These are phyloP conservation scores for Mamestra configurata DNA, from an alignment of 1,140 invertebrate species.

Conservation along the genomic window DNA sequence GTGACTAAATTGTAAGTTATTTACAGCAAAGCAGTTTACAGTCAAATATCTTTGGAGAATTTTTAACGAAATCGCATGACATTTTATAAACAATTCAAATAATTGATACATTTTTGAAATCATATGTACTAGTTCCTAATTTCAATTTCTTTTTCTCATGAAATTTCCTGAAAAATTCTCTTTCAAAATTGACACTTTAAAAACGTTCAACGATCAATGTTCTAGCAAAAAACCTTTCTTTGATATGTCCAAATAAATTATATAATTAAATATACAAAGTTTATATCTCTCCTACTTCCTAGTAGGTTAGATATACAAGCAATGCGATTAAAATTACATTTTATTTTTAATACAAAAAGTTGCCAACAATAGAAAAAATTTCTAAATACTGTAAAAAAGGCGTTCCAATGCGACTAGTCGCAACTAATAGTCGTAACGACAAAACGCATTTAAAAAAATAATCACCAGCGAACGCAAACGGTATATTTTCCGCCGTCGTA, in stretches of 20 bases:
- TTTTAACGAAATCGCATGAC: not conserved
- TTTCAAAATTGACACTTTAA: not conserved
- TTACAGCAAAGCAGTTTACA: not conserved
- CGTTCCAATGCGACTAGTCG: not conserved
- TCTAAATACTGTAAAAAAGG: conserved; percentile 24
- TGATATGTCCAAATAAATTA: conserved; percentile 40
- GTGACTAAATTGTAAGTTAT: not conserved
- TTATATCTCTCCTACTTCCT: not conserved
- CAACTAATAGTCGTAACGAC: not conserved
- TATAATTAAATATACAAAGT: conserved; percentile 17
- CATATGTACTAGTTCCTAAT: no score
- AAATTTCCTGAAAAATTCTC: not conserved
- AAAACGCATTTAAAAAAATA: conserved; percentile 1
- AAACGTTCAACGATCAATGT: not conserved
- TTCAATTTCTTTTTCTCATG: no score
- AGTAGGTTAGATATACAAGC: not conserved
- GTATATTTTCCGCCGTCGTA: not conserved
- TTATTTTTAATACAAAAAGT: not conserved
- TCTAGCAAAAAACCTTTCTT: not conserved
- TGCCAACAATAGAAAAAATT: conserved; percentile 37
- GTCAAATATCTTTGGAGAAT: not conserved
- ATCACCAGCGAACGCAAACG: conserved; percentile 1
- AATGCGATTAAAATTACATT: not conserved
- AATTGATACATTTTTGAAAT: no score
- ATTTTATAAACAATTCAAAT: not conserved